A percentile compares a stretch with the other conserved stretches of the same genome.
Evolutionary conservation across 2,888 invertebrate genomes (phyloP).

Genomic region (Andrena trimmerana): DNA sequence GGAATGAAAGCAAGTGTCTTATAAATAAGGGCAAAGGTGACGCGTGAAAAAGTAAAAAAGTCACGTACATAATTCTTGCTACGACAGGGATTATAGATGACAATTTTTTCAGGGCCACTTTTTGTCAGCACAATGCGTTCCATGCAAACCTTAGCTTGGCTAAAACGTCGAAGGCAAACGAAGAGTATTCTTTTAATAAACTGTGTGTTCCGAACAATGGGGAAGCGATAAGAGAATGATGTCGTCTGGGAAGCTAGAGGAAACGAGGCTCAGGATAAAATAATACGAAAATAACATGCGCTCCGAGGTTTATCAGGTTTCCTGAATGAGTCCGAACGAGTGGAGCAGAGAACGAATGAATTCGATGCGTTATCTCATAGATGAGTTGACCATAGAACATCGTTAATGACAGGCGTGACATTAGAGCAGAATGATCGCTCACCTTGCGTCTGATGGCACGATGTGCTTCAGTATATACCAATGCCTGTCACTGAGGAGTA

Average conservation of each 20-base stretch:
- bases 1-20: slow-evolving; percentile 19
- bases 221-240: no score
- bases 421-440: slow-evolving; percentile 11
- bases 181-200: not conserved
- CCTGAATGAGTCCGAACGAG: no score
- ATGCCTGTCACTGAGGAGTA: slow-evolving; percentile 11
- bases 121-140: no score
- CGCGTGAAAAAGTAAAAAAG: slow-evolving; percentile 2
- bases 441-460: slow-evolving; percentile 31
- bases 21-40: slow-evolving; percentile 58
- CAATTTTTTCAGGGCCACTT: no score
- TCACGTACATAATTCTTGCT: slow-evolving; percentile 12
- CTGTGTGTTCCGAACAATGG: no score
- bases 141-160: no score
- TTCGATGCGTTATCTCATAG: no score
- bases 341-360: no score
- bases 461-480: slow-evolving; percentile 4
- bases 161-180: not conserved
- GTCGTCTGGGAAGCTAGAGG: not conserved
- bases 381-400: no score
- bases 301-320: no score
- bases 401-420: not conserved
- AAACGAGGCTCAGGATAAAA: not conserved
- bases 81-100: not conserved
- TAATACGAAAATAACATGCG: no score